Evolutionary conservation across 2,797 vertebrate genomes (phyloP), one percentile per base, ranked within the genome.

Genomic region (Siniperca undulata): DNA sequence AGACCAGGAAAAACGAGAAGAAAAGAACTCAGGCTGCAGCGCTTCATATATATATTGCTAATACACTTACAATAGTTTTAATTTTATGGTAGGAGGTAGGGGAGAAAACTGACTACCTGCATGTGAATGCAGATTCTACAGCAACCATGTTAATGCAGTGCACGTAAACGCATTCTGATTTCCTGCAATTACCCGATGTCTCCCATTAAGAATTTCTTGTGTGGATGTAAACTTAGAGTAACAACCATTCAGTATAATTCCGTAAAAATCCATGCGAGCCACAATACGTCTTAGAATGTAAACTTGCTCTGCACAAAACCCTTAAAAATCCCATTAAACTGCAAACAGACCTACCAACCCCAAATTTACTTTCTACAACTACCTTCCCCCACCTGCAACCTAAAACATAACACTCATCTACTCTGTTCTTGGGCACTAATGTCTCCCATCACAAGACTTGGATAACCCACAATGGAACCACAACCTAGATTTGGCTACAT

Each of bases 41-140:
- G 9, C 71, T 69, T 72, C n/a, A 76, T 65, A 71, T 77, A 71
- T 77, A 87, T 70, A 70, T 61, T 75, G 76, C 44, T 55, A 88
- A 89, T 30, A 81, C 36, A 80, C 38, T 58, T 40, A 16, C 44
- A 64, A 64, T 7, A 70, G 5, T 55, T 65, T 68, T 19, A 64
- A 76, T 70, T 58, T 52, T 20, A 58, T 19, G 14, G 16, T 52
- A 74, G 60, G 80, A 67, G 72, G 82, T 68, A 87, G 68, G 65
- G 72, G 74, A 73, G 38, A 42, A 73, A 81, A 68, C 19, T 2
- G 7, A 79, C 64, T 22, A 64, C 36, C 68, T 69, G 76, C 53
- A 67, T 56, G 19, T 27, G 22, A 76, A 71, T 62, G 58, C 77
- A 80, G 72, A 40, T 67, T 86, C 27, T 61, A 65, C 75, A 84